phyloP scores from a whole-genome alignment of 2,888 invertebrate species.

The Subacronicta megacephala region DNA sequence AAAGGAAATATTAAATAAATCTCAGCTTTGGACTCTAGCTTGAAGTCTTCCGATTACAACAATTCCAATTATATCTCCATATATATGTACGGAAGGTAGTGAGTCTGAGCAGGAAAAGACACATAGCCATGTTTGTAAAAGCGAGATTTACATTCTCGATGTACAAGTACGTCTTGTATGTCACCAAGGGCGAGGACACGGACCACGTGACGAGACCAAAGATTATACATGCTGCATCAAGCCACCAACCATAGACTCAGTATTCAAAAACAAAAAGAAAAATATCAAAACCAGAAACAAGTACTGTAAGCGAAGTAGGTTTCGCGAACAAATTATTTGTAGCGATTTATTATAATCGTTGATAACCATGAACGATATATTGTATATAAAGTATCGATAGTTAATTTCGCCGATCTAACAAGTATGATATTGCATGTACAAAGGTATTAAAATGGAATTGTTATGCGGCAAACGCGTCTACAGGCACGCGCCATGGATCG shows the following conservation, averaged over 20 bases:
- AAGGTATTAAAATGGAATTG: slow-evolving; percentile 67
- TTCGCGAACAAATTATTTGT: slow-evolving; percentile 31
- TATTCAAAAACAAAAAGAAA: slow-evolving; percentile 6
- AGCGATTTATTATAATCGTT: slow-evolving; percentile 35
- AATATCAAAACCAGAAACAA: background rate
- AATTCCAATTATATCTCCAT: slow-evolving; percentile 4
- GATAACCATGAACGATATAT: slow-evolving; percentile 18
- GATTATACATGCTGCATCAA: slow-evolving; percentile 49
- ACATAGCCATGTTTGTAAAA: slow-evolving; percentile 53
- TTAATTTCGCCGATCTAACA: slow-evolving; percentile 53
- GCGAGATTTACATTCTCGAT: slow-evolving; percentile 69
- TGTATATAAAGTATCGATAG: slow-evolving; percentile 24
- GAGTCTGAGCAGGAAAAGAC: slow-evolving; percentile 45
- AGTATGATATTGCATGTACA: slow-evolving; percentile 60
- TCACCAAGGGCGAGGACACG: slow-evolving; percentile 73
- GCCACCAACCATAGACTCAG: slow-evolving; percentile 15
- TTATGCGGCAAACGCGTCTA: slow-evolving; percentile 74
- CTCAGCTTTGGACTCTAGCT: background rate
- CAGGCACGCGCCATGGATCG: slow-evolving; percentile 77
- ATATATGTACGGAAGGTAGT: slow-evolving; percentile 46
- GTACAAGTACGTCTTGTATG: slow-evolving; percentile 60
- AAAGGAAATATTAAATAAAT: too few species aligned
- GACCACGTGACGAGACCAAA: slow-evolving; percentile 51
- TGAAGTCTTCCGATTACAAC: background rate
- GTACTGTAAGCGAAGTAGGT: background rate